Conservation (phyloP, 1,140 invertebrate species). For the Apolygus lucorum region DNA sequence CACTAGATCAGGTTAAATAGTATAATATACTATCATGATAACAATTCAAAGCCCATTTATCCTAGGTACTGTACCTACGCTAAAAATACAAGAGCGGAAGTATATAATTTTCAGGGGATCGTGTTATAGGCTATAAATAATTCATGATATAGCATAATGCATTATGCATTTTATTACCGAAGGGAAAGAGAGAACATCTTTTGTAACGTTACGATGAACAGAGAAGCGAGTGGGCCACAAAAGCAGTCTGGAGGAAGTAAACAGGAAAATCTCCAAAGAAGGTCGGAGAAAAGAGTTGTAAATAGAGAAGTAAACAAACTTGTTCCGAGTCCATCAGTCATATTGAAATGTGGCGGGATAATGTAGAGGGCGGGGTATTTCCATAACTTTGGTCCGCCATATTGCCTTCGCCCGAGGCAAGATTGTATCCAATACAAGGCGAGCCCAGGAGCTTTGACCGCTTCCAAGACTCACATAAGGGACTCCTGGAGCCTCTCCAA, state of each 20-base stretch:
- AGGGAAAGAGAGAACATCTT: too few species aligned
- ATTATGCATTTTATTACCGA: too few species aligned
- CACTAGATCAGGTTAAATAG: too few species aligned
- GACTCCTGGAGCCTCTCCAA: slow-evolving; percentile 18
- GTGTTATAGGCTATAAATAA: too few species aligned
- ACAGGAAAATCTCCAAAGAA: slow-evolving; percentile 5
- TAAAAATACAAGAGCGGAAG: too few species aligned
- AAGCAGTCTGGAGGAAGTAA: background rate
- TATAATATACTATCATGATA: too few species aligned
- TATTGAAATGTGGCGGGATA: slow-evolving; percentile 16
- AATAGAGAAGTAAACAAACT: slow-evolving; percentile 6
- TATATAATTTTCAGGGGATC: too few species aligned
- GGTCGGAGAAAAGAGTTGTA: background rate
- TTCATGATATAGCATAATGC: too few species aligned
- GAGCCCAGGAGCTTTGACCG: background rate
- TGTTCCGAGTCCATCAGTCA: slow-evolving; percentile 14
- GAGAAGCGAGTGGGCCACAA: too few species aligned
- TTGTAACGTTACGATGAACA: too few species aligned
- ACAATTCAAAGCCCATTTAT: too few species aligned
- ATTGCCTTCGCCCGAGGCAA: slow-evolving; percentile 25
- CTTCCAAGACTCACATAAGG: slow-evolving; percentile 14
- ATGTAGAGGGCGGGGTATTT: background rate
- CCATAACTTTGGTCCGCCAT: slow-evolving; percentile 25
- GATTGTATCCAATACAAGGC: slow-evolving; percentile 22
- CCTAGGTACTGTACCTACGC: too few species aligned